Conservation (phyloP, 2,113 vertebrate species). For the Mormyrus iriodes region DNA sequence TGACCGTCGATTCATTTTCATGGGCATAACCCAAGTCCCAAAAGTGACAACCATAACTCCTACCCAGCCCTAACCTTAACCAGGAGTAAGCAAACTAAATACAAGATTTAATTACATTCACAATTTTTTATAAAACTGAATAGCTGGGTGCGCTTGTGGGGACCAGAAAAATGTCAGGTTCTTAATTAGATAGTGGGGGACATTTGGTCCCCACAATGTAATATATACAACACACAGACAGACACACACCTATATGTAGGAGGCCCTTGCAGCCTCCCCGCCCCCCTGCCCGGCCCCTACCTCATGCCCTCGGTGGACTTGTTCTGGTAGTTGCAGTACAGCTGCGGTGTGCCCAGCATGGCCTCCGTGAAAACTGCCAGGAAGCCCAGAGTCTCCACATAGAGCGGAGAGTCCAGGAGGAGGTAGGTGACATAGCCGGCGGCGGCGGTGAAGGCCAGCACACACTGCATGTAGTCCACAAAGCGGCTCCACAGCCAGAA, state of each 20-base stretch:
- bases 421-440: slow-evolving; percentile 86
- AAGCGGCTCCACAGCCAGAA: slow-evolving; percentile 97
- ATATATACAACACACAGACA: not conserved
- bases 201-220: not conserved
- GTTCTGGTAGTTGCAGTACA: slow-evolving; percentile 87
- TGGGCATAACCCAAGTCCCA: not conserved
- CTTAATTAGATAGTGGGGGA: not conserved
- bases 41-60: no score
- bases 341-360: slow-evolving; percentile 86
- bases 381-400: slow-evolving; percentile 88
- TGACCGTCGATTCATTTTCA: not conserved
- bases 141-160: not conserved
- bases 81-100: not conserved
- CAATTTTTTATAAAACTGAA: not conserved
- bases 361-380: slow-evolving; percentile 88
- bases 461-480: slow-evolving; percentile 85
- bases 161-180: not conserved
- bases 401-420: slow-evolving; percentile 79
- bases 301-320: slow-evolving; percentile 96
- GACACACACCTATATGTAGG: no score
- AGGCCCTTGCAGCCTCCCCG: no score
- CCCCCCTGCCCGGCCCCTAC: slow-evolving; percentile 46
- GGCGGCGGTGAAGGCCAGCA: slow-evolving; percentile 78
- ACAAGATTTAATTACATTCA: not conserved
- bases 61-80: not conserved